phyloP scores from a whole-genome alignment of 2,888 invertebrate species.

The Sphaerophoria rueppellii region DNA sequence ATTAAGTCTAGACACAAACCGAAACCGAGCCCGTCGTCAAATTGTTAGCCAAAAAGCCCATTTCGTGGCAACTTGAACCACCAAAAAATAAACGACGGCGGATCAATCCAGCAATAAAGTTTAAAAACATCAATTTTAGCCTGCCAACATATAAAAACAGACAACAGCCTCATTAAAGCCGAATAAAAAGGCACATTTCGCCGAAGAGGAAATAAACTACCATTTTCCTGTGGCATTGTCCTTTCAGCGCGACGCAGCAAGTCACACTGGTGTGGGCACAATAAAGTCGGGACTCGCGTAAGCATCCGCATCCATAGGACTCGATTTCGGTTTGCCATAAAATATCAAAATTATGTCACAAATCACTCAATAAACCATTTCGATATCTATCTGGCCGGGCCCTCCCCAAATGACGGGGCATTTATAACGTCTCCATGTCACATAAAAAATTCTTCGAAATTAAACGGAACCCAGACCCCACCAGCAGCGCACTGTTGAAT shows the following conservation, averaged over 20 bases:
- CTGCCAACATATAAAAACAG: constrained; percentile 60
- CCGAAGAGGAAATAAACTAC: constrained; percentile 69
- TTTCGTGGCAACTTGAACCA: constrained; percentile 5
- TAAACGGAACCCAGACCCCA: constrained; percentile 29
- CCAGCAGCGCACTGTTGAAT: constrained; percentile 5
- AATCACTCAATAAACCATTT: constrained; percentile 74
- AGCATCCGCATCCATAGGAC: constrained; percentile 44
- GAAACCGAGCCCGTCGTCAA: constrained; percentile 22
- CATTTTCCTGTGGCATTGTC: constrained; percentile 44
- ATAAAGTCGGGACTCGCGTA: neutral
- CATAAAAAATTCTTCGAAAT: constrained; percentile 48
- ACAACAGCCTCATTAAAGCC: constrained; percentile 72
- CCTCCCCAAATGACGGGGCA: constrained; percentile 59
- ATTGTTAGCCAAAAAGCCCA: neutral
- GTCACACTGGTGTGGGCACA: neutral
- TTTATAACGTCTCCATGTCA: constrained; percentile 58
- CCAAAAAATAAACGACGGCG: constrained; percentile 12
- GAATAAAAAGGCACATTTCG: constrained; percentile 64
- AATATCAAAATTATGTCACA: constrained; percentile 75
- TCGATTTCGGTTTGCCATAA: constrained; percentile 67
- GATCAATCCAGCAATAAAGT: constrained; percentile 62
- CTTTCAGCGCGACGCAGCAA: constrained; percentile 4
- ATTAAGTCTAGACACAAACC: constrained; percentile 72
- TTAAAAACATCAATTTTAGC: constrained; percentile 60
- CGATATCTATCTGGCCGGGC: constrained; percentile 68